Base-by-base conservation (phyloP, 2,888 invertebrate genomes). In the Eupithecia inturbata region DNA sequence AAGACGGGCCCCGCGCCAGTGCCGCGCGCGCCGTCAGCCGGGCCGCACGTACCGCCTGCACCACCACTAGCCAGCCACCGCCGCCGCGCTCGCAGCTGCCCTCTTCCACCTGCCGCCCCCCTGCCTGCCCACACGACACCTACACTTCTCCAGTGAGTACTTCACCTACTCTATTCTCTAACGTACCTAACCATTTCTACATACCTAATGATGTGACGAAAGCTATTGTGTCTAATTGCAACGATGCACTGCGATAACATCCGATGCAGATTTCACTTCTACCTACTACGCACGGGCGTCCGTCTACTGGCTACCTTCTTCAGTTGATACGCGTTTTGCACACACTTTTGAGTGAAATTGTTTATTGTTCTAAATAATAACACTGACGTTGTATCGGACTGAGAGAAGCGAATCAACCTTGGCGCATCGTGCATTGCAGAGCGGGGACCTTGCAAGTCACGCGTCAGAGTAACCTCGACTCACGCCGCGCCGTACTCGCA, bases 381-480 rank as follows among this genome's bases (percentile, higher is more conserved):
- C 83, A 83, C 83, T 88, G 87, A 84, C 53, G 63, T 88, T 89
- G 87, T 87, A 89, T 88, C 83, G 85, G 85, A 87, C 83, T 81
- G 87, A 90, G 89, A 89, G 89, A 89, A 90, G 90, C 89, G 89
- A 89, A 86, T 89, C 93, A 94, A 94, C 94, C 94, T 94, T 94
- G 94, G 93, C 92, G 93, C 94, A 94, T 94, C 94, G 93, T 92
- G 93, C 93, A 94, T 91, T 94, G 94, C 94, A 94, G n/a, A n/a
- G 90, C 92, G 91, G 91, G 89, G 93, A 94, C 94, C 94, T 94
- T 94, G 94, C 94, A 94, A 94, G 94, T 94, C 93, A 94, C 94
- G 94, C 94, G 94, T 94, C 94, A 93, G 92, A 90, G 90, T 93
- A 94, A 94, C 94, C 94, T 94, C 94, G 93, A 88, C 91, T 91